Percentiles rank a stretch among this genome's conserved stretches.
Evolutionary conservation across 92 coral and sea anemone genomes (phyloP).

Genomic region (Galaxea fascicularis): DNA sequence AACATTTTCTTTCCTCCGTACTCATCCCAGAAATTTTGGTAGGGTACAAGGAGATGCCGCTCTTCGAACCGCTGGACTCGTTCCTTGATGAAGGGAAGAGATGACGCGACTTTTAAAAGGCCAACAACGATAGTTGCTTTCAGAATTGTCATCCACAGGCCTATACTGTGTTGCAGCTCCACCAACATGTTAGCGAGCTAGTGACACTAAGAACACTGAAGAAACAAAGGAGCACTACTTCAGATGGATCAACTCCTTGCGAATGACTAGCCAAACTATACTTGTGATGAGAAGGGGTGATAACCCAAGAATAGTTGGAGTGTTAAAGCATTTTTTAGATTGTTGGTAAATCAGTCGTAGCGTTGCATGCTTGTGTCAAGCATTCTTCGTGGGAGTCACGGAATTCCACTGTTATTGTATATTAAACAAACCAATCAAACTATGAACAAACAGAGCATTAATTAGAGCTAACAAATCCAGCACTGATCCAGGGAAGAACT

Average conservation of each 20-base stretch:
- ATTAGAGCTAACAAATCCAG: not conserved
- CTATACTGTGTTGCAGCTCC: conserved; percentile 8
- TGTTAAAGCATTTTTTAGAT: conserved; percentile 14
- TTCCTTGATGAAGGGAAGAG: conserved; percentile 35
- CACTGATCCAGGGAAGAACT: not conserved
- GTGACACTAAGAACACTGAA: not conserved
- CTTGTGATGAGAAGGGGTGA: not conserved
- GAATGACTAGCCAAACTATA: conserved; percentile 11
- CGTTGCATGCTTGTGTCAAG: not conserved
- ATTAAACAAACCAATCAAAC: conserved; percentile 7
- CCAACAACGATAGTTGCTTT: not conserved
- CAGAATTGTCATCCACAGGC: not conserved
- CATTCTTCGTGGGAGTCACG: conserved; percentile 32
- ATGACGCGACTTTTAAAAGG: conserved; percentile 21
- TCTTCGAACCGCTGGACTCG: conserved; percentile 26
- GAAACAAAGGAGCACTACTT: not conserved
- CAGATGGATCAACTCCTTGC: conserved; percentile 1
- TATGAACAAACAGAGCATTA: conserved; percentile 6
- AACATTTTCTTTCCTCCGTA: conserved; percentile 25
- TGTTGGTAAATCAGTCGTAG: conserved; percentile 8
- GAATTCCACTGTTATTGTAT: not conserved
- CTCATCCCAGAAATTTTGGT: conserved; percentile 47
- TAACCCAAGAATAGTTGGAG: conserved; percentile 3
- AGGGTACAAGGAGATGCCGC: conserved; percentile 21
- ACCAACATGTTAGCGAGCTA: conserved; percentile 8